These are phyloP conservation scores for Macropus fuliginosus DNA, from an alignment of 2,797 vertebrate species.

Conservation along the genomic window DNA sequence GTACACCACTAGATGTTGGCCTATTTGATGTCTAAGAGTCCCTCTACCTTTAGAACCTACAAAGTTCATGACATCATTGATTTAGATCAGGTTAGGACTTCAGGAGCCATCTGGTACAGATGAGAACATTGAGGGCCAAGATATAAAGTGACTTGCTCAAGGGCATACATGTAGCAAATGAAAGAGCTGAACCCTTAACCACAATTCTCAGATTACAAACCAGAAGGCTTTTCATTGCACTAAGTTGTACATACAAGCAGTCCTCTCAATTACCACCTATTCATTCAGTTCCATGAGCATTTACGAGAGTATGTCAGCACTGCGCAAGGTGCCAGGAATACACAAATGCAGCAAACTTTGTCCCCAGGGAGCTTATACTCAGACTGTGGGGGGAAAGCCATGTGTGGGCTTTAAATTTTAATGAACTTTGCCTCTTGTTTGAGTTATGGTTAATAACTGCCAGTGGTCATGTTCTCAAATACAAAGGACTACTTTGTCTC, in stretches of 20 bases:
- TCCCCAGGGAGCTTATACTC: neutral
- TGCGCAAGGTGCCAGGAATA: neutral
- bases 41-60: neutral
- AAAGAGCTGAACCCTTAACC: neutral
- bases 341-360: neutral
- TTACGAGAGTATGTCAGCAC: neutral
- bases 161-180: neutral
- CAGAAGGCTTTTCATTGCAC: neutral
- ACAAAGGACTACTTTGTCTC: neutral
- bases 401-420: neutral
- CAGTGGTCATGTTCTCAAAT: neutral
- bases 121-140: neutral
- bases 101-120: neutral
- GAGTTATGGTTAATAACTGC: neutral
- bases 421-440: neutral
- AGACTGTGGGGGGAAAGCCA: neutral
- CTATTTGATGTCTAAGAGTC: neutral
- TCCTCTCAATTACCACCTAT: neutral
- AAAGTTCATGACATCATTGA: neutral
- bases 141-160: neutral
- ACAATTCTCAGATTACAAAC: neutral
- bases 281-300: neutral
- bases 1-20: neutral
- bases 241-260: neutral
- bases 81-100: neutral